phyloP scores from a whole-genome alignment of 2,888 invertebrate genomes.

The Cephus nigrinus region DNA sequence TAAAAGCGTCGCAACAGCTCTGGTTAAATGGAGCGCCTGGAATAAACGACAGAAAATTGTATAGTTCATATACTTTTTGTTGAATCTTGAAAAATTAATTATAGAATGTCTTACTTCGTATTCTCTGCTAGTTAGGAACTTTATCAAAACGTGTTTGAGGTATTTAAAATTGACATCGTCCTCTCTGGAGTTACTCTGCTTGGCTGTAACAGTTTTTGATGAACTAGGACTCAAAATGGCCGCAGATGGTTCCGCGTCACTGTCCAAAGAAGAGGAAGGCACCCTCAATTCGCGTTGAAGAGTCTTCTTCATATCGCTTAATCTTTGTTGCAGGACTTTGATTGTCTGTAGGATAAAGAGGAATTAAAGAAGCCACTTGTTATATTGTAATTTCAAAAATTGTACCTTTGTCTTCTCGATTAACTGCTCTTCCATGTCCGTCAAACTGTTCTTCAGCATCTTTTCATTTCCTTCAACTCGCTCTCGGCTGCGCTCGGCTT shows the following conservation, averaged over 20 bases:
- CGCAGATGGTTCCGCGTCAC: slow-evolving; percentile 71
- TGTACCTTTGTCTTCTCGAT: slow-evolving; percentile 74
- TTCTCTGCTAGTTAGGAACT: slow-evolving; percentile 91
- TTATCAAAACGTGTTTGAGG: slow-evolving; percentile 91
- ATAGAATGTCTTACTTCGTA: slow-evolving; percentile 67
- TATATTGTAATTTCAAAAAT: not conserved
- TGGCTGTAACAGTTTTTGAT: slow-evolving; percentile 66
- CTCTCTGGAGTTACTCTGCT: slow-evolving; percentile 61
- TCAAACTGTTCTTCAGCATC: slow-evolving; percentile 67
- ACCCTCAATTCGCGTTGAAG: slow-evolving; percentile 84
- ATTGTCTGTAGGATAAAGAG: slow-evolving; percentile 74
- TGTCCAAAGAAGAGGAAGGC: slow-evolving; percentile 68
- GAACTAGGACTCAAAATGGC: slow-evolving; percentile 76
- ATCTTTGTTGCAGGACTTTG: slow-evolving; percentile 86
- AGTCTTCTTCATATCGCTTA: slow-evolving; percentile 92
- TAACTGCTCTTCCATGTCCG: slow-evolving; percentile 72
- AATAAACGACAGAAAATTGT: slow-evolving; percentile 45
- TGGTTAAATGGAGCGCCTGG: slow-evolving; percentile 89
- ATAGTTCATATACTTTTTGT: not conserved
- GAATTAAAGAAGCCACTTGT: not conserved
- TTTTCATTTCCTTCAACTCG: slow-evolving; percentile 66
- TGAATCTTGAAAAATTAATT: not conserved
- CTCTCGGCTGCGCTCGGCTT: slow-evolving; percentile 64
- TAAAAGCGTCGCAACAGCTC: slow-evolving; percentile 86
- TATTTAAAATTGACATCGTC: slow-evolving; percentile 86